These are phyloP conservation scores for Myzus persicae DNA, from an alignment of 1,140 invertebrate genomes.

Conservation along the genomic window DNA sequence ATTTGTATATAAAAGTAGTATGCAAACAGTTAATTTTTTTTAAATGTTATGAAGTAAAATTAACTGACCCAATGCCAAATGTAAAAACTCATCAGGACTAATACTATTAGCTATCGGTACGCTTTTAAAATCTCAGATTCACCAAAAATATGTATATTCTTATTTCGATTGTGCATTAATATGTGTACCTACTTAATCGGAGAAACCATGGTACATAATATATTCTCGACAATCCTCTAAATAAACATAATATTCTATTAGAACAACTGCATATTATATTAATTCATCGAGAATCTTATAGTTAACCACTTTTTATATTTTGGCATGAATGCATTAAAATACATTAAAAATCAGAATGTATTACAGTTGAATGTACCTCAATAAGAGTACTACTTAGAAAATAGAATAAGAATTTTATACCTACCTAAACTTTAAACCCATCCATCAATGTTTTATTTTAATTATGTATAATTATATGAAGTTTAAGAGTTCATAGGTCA, in stretches of 20 bases:
- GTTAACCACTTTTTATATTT: too few species aligned
- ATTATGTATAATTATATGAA: too few species aligned
- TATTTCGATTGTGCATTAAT: not conserved
- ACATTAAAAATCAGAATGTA: not conserved
- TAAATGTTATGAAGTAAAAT: not conserved
- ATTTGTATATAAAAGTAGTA: constrained; percentile 2
- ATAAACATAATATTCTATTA: not conserved
- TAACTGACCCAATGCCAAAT: not conserved
- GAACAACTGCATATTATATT: not conserved
- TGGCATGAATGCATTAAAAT: not conserved
- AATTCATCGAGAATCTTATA: not conserved
- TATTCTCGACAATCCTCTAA: not conserved
- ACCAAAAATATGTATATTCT: not conserved
- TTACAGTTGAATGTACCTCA: not conserved
- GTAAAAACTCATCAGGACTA: not conserved
- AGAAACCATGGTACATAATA: not conserved
- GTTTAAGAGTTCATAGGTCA: not conserved
- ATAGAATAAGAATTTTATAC: not conserved
- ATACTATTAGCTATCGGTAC: not conserved
- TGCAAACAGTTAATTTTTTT: not conserved
- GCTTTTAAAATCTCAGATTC: not conserved
- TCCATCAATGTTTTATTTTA: not conserved
- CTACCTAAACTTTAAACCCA: not conserved
- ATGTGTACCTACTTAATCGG: not conserved
- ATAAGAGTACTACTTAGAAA: not conserved